Conservation (phyloP, 2,797 vertebrate species). For the Brachyrhaphis roseni region DNA sequence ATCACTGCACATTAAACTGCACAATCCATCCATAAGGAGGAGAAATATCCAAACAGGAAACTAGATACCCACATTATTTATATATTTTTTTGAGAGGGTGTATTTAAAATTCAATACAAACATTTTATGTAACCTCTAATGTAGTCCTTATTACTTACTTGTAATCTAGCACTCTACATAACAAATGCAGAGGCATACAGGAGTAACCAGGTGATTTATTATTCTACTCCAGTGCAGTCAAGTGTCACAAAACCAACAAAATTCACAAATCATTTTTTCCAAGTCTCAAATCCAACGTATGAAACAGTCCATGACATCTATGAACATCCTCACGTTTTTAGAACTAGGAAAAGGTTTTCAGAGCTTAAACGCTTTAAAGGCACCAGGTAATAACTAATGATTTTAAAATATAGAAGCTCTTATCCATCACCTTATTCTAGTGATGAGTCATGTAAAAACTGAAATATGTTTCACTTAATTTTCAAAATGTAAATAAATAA, state of each 20-base stretch:
- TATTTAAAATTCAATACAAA: not conserved
- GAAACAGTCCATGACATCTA: not conserved
- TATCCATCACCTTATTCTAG: not conserved
- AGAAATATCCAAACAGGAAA: not conserved
- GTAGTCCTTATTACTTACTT: not conserved
- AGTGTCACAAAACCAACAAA: not conserved
- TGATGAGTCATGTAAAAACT: not conserved
- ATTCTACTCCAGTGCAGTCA: not conserved
- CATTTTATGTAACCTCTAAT: not conserved
- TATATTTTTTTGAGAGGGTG: not conserved
- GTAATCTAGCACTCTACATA: not conserved
- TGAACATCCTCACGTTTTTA: not conserved
- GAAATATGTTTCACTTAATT: constrained; percentile 4
- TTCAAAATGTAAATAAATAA: not conserved
- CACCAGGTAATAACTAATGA: not conserved
- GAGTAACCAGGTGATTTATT: not conserved
- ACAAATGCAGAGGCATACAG: not conserved
- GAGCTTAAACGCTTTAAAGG: not conserved
- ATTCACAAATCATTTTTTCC: not conserved
- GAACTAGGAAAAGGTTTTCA: not conserved
- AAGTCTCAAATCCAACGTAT: not conserved
- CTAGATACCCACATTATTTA: too few relatives aligned
- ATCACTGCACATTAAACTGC: not conserved
- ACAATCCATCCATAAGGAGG: not conserved
- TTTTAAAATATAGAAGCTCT: not conserved